Evolutionary conservation across 2,113 vertebrate genomes (phyloP).

Genomic region (Oostethus manadensis): DNA sequence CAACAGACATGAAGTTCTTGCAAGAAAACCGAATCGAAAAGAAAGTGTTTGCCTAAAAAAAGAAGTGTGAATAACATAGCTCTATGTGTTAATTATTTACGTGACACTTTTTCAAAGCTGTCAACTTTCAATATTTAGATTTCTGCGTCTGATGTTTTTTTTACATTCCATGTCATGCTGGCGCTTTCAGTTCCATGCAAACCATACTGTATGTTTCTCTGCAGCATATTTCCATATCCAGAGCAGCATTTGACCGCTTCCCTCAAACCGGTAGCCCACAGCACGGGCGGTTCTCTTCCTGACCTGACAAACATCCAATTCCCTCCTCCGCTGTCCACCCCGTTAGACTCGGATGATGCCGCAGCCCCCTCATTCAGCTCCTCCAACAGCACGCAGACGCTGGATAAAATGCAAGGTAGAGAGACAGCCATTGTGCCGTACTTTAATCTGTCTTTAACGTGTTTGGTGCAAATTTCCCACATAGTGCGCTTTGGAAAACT

Average conservation of each 20-base stretch:
- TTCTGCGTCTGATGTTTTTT: background rate
- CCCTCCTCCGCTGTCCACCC: conserved; percentile 90
- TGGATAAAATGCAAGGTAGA: conserved; percentile 73
- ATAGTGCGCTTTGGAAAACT: conserved; percentile 24
- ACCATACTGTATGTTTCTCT: conserved; percentile 15
- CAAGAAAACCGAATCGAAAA: too few species aligned
- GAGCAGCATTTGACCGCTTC: conserved; percentile 83
- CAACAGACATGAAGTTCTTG: too few species aligned
- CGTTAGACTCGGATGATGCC: conserved; percentile 86
- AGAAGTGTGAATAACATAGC: too few species aligned
- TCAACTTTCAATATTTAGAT: too few species aligned
- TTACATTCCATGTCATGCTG: background rate
- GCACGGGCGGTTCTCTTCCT: conserved; percentile 90
- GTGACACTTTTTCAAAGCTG: too few species aligned
- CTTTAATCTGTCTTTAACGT: background rate
- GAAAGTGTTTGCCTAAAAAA: too few species aligned
- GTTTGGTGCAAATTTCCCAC: conserved; percentile 14
- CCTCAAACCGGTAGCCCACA: conserved; percentile 83
- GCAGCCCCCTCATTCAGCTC: conserved; percentile 72
- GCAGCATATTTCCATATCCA: conserved; percentile 88
- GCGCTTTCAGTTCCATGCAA: background rate
- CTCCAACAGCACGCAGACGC: conserved; percentile 78
- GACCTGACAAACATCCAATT: conserved; percentile 97
- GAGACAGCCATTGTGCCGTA: background rate
- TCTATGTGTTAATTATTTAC: too few species aligned